Conservation (phyloP, 2,797 vertebrate genomes). For the Buceros bicornis region DNA sequence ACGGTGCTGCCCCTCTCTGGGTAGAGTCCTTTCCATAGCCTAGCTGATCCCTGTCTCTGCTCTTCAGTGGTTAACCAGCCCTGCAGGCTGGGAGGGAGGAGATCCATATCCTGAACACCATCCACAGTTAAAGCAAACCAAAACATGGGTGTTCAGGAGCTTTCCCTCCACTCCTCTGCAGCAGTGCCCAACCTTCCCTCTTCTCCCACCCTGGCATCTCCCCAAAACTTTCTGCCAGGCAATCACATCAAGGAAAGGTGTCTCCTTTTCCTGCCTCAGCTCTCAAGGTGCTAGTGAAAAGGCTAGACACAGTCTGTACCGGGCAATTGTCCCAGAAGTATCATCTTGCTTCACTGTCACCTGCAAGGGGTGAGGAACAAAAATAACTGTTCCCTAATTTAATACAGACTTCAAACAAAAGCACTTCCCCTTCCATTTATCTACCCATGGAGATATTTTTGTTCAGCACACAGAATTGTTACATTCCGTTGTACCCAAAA, state of each 20-base stretch:
- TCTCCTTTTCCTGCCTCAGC: neutral
- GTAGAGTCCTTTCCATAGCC: neutral
- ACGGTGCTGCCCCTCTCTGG: neutral
- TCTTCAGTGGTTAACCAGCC: neutral
- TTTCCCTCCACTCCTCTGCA: neutral
- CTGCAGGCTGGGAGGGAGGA: fast-evolving
- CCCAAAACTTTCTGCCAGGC: no score
- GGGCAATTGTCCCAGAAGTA: neutral
- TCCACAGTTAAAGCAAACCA: neutral
- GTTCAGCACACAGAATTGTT: neutral
- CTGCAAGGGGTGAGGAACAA: neutral
- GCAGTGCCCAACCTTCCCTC: fast-evolving
- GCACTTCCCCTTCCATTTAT: neutral
- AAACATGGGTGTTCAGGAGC: fast-evolving
- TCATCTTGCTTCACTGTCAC: neutral
- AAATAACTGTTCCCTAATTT: constrained; percentile 33
- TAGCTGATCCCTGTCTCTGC: neutral
- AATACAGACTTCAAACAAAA: neutral
- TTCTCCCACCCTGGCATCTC: neutral
- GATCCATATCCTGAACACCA: fast-evolving
- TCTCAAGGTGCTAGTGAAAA: neutral
- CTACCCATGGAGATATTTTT: neutral
- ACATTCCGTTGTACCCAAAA: constrained; percentile 9
- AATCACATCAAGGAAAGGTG: neutral
- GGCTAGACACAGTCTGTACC: neutral